phyloP scores from a whole-genome alignment of 2,797 vertebrate genomes.

The Manis pentadactyla region DNA sequence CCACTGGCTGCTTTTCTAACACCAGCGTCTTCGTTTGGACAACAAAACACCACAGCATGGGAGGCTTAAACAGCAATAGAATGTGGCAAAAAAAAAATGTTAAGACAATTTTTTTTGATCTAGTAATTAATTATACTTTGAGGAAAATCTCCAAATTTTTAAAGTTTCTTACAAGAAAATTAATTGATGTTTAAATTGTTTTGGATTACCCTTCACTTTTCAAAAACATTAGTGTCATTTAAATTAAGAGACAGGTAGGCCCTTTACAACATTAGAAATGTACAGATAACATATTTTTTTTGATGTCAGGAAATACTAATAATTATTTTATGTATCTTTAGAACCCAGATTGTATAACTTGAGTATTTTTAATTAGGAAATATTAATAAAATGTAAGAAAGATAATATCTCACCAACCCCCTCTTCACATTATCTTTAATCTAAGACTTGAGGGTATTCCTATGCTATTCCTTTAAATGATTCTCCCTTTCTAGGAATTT shows the following conservation, averaged over 20 bases:
- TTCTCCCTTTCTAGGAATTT: no score
- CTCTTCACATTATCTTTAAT: neutral
- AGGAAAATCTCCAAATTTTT: neutral
- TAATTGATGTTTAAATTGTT: slow-evolving; percentile 12
- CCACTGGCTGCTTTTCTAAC: neutral
- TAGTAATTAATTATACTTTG: neutral
- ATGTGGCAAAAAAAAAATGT: neutral
- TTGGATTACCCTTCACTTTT: slow-evolving; percentile 12
- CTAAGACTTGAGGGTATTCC: neutral
- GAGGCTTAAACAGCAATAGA: neutral
- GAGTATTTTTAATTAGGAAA: neutral
- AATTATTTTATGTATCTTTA: neutral
- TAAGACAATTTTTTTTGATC: neutral
- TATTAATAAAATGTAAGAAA: slow-evolving; percentile 24
- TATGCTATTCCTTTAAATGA: neutral
- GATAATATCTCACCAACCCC: neutral
- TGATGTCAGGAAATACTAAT: neutral
- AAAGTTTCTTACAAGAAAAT: neutral
- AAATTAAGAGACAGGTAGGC: neutral
- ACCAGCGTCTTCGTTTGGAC: neutral
- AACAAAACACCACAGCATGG: neutral
- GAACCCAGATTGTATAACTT: neutral
- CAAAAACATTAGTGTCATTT: neutral
- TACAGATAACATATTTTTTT: neutral
- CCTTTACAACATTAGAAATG: slow-evolving; percentile 7